Evolutionary conservation across 2,888 invertebrate genomes (phyloP).

Genomic region (Catonia carolina): DNA sequence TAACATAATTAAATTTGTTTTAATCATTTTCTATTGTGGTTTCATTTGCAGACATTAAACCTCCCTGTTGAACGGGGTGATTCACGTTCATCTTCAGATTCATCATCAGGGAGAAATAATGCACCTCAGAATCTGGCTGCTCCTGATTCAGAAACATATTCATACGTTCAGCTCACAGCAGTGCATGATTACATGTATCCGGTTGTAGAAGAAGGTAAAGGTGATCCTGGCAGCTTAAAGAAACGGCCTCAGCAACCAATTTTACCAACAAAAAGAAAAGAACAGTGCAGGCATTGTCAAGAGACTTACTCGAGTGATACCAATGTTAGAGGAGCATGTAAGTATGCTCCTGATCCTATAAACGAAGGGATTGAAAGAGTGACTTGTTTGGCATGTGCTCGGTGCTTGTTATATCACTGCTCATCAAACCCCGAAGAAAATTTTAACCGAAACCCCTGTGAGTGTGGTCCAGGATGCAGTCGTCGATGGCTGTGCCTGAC

Average conservation of each 20-base stretch:
- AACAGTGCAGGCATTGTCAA: conserved; percentile 57
- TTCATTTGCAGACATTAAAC: conserved; percentile 70
- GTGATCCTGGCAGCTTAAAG: conserved; percentile 29
- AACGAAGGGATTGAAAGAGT: conserved; percentile 71
- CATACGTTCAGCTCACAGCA: conserved; percentile 58
- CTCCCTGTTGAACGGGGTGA: conserved; percentile 74
- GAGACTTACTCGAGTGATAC: conserved; percentile 75
- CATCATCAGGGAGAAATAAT: conserved; percentile 46
- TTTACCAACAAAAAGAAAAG: conserved; percentile 37
- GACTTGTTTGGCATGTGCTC: conserved; percentile 80
- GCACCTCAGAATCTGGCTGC: conserved; percentile 43
- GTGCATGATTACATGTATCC: conserved; percentile 44
- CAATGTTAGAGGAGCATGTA: conserved; percentile 74
- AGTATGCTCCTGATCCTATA: conserved; percentile 79
- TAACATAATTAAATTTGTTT: too few species aligned
- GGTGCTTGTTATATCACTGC: conserved; percentile 89
- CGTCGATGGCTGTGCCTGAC: conserved; percentile 83
- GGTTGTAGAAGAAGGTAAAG: conserved; percentile 29
- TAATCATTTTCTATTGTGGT: too few species aligned
- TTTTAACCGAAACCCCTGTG: conserved; percentile 63
- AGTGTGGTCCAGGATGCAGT: conserved; percentile 63
- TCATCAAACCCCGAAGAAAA: conserved; percentile 46
- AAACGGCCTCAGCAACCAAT: conserved; percentile 23
- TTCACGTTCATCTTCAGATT: conserved; percentile 69
- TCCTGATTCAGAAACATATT: conserved; percentile 60